These are phyloP conservation scores for Propithecus deckenii DNA, from an alignment of 2,797 vertebrate species.

Conservation along the genomic window DNA sequence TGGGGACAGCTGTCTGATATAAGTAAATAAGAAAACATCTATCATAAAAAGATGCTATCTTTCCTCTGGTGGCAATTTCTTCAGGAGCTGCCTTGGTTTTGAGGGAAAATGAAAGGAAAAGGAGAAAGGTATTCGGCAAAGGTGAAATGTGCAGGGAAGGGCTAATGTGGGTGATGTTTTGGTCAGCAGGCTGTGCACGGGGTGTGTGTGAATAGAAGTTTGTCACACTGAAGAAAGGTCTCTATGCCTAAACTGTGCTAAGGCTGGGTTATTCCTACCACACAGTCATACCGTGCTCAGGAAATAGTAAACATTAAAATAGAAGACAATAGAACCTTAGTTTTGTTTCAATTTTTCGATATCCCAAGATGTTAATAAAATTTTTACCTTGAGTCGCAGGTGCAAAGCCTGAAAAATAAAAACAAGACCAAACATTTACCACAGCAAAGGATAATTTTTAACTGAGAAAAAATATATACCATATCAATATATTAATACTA, in stretches of 20 bases:
- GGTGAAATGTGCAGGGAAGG: neutral
- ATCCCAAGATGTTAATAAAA: neutral
- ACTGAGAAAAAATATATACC: neutral
- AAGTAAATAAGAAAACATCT: neutral
- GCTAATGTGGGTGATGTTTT: neutral
- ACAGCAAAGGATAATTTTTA: conserved; percentile 32
- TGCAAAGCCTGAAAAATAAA: neutral
- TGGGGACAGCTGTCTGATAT: neutral
- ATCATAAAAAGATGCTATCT: neutral
- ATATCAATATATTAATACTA: neutral
- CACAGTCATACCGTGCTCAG: neutral
- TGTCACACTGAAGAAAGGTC: neutral
- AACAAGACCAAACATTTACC: neutral
- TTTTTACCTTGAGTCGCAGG: neutral
- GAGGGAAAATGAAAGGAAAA: neutral
- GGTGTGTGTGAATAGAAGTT: neutral
- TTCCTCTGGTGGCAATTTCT: neutral
- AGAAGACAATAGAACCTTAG: neutral
- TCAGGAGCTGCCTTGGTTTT: conserved; percentile 2
- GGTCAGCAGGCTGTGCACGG: neutral
- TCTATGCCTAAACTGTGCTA: neutral
- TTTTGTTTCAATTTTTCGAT: neutral
- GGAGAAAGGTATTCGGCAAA: neutral
- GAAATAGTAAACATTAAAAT: neutral
- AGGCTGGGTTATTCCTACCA: neutral